A percentile compares a stretch with the other conserved stretches of the same genome.
phyloP scores from a whole-genome alignment of 2,888 invertebrate genomes.

The Corythucha ciliata region DNA sequence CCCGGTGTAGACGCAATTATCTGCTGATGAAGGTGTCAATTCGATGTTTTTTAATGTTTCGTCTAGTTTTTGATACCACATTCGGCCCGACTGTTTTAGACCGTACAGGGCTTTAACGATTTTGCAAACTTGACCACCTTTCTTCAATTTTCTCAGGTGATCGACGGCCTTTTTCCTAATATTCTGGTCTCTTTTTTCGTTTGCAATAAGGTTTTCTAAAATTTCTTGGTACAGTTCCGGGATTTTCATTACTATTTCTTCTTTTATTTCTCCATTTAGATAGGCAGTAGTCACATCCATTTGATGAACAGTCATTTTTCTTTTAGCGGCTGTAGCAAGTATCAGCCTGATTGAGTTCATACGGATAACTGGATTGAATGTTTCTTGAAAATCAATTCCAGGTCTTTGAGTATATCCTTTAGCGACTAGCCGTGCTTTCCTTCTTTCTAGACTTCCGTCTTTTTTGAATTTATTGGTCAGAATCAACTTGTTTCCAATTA shows the following conservation, averaged over 20 bases:
- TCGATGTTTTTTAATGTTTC: slow-evolving; percentile 2
- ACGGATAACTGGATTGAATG: slow-evolving; percentile 3
- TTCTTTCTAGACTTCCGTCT: neutral
- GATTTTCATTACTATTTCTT: neutral
- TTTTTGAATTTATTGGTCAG: slow-evolving; percentile 11
- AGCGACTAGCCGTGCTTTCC: slow-evolving; percentile 7
- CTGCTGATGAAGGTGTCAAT: neutral
- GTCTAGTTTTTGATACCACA: slow-evolving; percentile 2
- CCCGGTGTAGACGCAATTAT: slow-evolving; percentile 3
- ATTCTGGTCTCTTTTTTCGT: neutral
- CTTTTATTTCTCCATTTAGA: slow-evolving; percentile 5
- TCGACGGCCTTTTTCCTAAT: neutral
- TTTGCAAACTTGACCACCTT: neutral
- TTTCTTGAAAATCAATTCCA: slow-evolving; percentile 8
- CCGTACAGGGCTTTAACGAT: slow-evolving; percentile 5
- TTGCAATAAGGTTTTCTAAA: neutral
- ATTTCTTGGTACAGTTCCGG: neutral
- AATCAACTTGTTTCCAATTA: neutral
- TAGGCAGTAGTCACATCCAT: slow-evolving; percentile 4
- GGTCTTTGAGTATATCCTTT: slow-evolving; percentile 4
- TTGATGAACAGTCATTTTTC: neutral
- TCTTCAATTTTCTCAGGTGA: neutral
- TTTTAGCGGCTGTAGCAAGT: slow-evolving; percentile 7
- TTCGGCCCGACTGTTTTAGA: slow-evolving; percentile 3
- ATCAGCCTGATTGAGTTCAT: neutral